Conservation (phyloP, 2,113 vertebrate genomes). For the Pampusana beccarii region DNA sequence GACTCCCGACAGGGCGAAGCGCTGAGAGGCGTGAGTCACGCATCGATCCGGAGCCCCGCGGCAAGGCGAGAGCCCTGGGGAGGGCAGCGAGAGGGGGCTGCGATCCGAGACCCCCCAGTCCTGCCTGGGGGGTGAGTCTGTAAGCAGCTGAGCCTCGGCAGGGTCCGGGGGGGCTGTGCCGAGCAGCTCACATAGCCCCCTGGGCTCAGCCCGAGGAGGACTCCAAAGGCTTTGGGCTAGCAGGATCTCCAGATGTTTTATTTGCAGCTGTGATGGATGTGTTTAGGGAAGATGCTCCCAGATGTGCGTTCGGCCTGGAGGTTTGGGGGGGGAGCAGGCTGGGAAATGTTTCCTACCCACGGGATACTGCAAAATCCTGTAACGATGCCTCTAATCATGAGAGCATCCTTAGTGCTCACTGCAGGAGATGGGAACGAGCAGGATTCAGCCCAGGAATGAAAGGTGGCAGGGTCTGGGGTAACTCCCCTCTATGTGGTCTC, state of each 20-base stretch:
- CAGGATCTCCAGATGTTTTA: not conserved
- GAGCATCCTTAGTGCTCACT: accelerated
- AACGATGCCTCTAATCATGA: accelerated
- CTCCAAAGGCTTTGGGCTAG: accelerated
- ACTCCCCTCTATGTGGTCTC: not conserved
- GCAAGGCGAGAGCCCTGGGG: not conserved
- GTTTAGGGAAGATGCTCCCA: not conserved
- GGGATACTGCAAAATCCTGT: not conserved
- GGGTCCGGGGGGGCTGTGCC: not conserved
- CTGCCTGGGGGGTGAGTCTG: not conserved
- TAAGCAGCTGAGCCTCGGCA: not conserved
- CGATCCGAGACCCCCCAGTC: accelerated
- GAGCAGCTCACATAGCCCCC: not conserved
- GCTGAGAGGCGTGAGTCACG: not conserved
- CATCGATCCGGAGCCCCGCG: not conserved
- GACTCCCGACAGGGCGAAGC: not conserved
- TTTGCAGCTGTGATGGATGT: not conserved
- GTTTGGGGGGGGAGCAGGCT: not conserved
- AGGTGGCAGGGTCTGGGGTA: not conserved
- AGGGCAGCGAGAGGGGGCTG: not conserved
- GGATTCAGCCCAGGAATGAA: not conserved
- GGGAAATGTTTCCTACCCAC: not conserved
- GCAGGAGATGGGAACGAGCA: not conserved
- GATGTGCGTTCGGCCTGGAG: not conserved
- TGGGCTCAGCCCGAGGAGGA: not conserved